These are phyloP conservation scores for Ptychochromis oligacanthus DNA, from an alignment of 2,113 vertebrate species.

Conservation along the genomic window DNA sequence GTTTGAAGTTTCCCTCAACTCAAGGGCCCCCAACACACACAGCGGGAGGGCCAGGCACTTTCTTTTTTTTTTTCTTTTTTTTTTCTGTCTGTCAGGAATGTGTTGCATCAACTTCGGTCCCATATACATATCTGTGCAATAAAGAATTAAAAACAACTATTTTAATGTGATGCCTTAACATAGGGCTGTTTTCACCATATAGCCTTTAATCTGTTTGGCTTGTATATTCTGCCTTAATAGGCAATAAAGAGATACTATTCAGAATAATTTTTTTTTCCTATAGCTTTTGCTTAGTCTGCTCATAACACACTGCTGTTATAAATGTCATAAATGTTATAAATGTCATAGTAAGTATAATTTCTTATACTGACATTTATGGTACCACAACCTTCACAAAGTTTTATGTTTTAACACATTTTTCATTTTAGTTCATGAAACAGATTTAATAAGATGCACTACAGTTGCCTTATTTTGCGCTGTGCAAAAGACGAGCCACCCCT, in stretches of 20 bases:
- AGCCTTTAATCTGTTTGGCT: not conserved
- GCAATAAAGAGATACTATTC: not conserved
- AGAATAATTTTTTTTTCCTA: not conserved
- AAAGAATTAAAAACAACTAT: not conserved
- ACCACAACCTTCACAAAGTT: too few species aligned
- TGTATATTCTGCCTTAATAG: not conserved
- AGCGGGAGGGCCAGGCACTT: conserved; percentile 43
- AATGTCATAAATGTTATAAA: too few species aligned
- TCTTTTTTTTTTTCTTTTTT: conserved; percentile 11
- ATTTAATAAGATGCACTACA: too few species aligned
- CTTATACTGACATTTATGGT: too few species aligned
- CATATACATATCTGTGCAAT: not conserved
- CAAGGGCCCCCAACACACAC: conserved; percentile 70
- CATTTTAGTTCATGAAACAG: too few species aligned
- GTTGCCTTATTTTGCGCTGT: too few species aligned
- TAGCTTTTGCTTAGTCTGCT: not conserved
- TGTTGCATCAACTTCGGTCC: not conserved
- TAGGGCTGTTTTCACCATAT: not conserved
- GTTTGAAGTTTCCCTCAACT: conserved; percentile 78
- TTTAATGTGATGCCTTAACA: not conserved
- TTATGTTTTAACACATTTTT: too few species aligned
- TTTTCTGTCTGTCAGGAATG: conserved; percentile 9
- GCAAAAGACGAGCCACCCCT: not conserved
- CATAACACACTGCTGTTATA: too few species aligned
- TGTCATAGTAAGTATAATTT: too few species aligned